Percentiles rank a stretch among this genome's conserved stretches.
Evolutionary conservation across 53 echinoderm and acorn worm species (phyloP).

Genomic region (Luidia sarsii): DNA sequence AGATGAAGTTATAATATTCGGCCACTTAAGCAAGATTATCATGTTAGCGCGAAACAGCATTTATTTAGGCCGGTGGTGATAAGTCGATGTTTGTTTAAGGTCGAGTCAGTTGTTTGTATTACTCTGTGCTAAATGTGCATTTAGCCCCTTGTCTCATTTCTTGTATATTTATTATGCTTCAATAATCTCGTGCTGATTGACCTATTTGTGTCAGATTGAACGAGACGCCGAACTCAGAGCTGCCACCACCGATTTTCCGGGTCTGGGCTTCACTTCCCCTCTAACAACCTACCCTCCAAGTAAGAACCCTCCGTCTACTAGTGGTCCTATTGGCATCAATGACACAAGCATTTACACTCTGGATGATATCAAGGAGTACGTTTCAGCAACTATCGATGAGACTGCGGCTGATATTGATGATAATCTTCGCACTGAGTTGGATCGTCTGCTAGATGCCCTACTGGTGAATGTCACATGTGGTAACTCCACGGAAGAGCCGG

Average conservation of each 20-base stretch:
- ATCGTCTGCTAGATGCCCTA: slow-evolving; percentile 15
- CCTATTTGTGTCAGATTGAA: slow-evolving; percentile 25
- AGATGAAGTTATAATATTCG: too few species aligned
- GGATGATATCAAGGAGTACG: slow-evolving; percentile 32
- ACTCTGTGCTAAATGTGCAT: too few species aligned
- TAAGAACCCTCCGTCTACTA: background rate
- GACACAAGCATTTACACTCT: slow-evolving; percentile 1
- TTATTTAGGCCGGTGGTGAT: too few species aligned
- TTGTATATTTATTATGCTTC: too few species aligned
- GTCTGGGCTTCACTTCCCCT: background rate
- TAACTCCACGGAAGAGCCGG: background rate
- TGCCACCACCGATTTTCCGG: background rate
- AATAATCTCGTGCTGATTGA: too few species aligned
- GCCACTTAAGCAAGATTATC: too few species aligned
- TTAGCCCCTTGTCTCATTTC: too few species aligned
- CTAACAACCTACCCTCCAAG: background rate
- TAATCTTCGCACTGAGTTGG: background rate
- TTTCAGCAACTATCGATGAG: slow-evolving; percentile 23
- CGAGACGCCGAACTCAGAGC: background rate
- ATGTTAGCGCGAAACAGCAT: too few species aligned
- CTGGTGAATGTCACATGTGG: slow-evolving; percentile 5
- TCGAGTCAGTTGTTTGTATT: too few species aligned
- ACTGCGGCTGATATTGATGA: slow-evolving; percentile 23
- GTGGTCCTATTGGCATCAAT: background rate
- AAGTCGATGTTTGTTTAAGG: too few species aligned